Conservation (phyloP, 1,140 invertebrate genomes). For the Thaumatotibia leucotreta region DNA sequence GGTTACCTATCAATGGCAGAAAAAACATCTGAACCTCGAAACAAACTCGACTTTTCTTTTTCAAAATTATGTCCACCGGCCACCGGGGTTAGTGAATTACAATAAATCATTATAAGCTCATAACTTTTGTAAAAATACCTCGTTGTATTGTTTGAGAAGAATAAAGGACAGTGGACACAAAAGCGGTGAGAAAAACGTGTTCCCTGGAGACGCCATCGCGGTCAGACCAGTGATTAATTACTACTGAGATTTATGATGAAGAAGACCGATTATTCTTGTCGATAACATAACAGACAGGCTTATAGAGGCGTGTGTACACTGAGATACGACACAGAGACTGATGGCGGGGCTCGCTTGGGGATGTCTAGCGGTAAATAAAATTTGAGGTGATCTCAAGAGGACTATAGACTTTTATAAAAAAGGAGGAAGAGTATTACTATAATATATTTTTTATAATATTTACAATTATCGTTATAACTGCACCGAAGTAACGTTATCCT, state of each 20-base stretch:
- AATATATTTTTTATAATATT: too few relatives aligned
- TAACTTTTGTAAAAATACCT: conserved; percentile 27
- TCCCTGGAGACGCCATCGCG: conserved; percentile 31
- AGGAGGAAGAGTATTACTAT: too few relatives aligned
- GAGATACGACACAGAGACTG: background rate
- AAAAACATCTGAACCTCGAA: conserved; percentile 8
- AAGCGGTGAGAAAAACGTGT: conserved; percentile 43
- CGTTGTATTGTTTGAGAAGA: conserved; percentile 23
- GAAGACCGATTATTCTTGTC: conserved; percentile 47
- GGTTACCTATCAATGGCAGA: conserved; percentile 1
- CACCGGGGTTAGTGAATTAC: background rate
- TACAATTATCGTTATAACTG: too few relatives aligned
- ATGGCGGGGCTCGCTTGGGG: background rate
- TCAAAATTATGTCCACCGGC: background rate
- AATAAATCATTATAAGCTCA: conserved; percentile 14
- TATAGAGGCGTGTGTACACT: background rate
- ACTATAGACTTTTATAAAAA: too few relatives aligned
- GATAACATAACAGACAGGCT: conserved; percentile 31
- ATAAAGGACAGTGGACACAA: conserved; percentile 32
- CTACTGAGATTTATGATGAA: conserved; percentile 51
- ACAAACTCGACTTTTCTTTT: conserved; percentile 26
- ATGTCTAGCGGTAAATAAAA: too few relatives aligned
- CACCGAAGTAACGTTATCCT: too few relatives aligned
- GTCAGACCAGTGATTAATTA: conserved; percentile 57
- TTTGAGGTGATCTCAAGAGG: too few relatives aligned